Conservation (phyloP, 2,113 vertebrate genomes). For the Hylia prasina region DNA sequence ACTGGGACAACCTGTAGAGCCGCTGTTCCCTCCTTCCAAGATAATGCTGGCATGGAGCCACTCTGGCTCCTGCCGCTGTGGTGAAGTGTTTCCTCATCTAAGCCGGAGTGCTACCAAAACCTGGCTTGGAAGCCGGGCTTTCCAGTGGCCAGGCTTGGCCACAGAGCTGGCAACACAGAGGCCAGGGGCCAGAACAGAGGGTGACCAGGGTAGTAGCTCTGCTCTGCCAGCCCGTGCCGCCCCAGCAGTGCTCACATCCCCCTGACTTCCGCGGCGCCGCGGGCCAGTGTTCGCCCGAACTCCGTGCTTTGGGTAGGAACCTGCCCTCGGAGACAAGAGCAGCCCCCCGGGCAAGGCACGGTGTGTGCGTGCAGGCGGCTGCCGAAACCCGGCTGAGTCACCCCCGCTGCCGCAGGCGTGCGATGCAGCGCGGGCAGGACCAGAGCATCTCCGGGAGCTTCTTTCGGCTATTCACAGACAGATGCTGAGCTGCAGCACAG, state of each 20-base stretch:
- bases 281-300: accelerated
- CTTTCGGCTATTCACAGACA: accelerated
- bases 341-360: background rate
- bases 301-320: background rate
- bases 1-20: background rate
- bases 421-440: accelerated
- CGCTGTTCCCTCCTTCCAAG: background rate
- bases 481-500: background rate
- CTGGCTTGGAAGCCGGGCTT: background rate
- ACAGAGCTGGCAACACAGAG: accelerated
- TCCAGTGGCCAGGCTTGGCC: background rate
- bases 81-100: background rate
- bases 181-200: background rate
- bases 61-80: background rate
- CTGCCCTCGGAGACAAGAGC: background rate
- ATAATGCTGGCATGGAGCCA: background rate
- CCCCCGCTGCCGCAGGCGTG: background rate
- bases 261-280: accelerated
- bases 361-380: background rate
- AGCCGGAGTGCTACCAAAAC: background rate
- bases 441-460: background rate
- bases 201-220: background rate
- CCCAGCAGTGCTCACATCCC: too few relatives aligned
- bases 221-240: background rate
- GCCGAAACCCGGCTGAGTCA: background rate